Evolutionary conservation across 2,888 invertebrate genomes (phyloP).

Genomic region (Drosophila atroscutellata): DNA sequence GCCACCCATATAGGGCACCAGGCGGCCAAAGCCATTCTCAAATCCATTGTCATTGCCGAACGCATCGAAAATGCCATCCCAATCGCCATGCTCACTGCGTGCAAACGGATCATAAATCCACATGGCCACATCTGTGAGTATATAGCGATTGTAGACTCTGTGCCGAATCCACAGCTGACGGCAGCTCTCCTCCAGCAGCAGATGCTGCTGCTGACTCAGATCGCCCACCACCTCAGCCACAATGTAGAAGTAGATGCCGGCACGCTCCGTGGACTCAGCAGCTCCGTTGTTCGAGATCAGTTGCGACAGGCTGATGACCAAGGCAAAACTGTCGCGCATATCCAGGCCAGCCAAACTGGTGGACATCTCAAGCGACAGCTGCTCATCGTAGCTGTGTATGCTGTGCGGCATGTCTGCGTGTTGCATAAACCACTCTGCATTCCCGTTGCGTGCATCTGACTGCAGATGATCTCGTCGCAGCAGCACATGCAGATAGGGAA

Average conservation of each 20-base stretch:
- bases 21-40: constrained; percentile 61
- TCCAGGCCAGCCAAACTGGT: constrained; percentile 2
- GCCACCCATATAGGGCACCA: constrained; percentile 60
- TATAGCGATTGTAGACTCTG: constrained; percentile 65
- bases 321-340: constrained; percentile 60
- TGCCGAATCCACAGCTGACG: constrained; percentile 66
- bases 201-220: constrained; percentile 18
- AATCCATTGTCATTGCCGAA: constrained; percentile 19
- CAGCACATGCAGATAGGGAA: constrained; percentile 59
- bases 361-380: constrained; percentile 14
- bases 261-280: constrained; percentile 47
- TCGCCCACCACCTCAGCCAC: constrained; percentile 37
- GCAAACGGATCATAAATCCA: constrained; percentile 80
- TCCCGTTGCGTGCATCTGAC: constrained; percentile 59
- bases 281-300: constrained; percentile 51
- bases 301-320: constrained; percentile 64
- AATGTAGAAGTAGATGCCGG: constrained; percentile 72
- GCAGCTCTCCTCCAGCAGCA: constrained; percentile 58
- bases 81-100: not conserved
- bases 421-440: constrained; percentile 68
- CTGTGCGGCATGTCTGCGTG: constrained; percentile 37
- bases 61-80: constrained; percentile 1
- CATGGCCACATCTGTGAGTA: constrained; percentile 63
- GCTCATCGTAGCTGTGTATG: constrained; percentile 39
- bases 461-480: constrained; percentile 44